Conservation (phyloP, 2,797 vertebrate species). For the Pelochelys cantorii region DNA sequence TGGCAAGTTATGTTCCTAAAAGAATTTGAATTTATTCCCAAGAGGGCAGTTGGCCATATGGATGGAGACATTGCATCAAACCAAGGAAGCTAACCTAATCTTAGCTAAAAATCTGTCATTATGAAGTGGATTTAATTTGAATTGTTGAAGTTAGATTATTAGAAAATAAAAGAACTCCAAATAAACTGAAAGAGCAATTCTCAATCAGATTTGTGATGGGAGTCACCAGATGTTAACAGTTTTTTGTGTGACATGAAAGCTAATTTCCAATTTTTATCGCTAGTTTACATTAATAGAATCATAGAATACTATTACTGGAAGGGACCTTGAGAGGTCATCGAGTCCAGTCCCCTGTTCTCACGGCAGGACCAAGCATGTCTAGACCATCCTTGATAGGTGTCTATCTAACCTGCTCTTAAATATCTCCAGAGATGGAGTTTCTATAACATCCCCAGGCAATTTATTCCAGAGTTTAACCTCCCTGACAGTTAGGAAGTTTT, state of each 20-base stretch:
- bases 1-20: background rate
- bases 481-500: no score
- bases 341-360: no score
- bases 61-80: constrained; percentile 51
- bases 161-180: constrained; percentile 41
- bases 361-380: no score
- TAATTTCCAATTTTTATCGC: constrained; percentile 32
- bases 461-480: no score
- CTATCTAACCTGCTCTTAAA: no score
- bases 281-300: background rate
- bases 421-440: no score
- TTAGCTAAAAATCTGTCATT: constrained; percentile 49
- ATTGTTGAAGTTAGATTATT: constrained; percentile 61
- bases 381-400: no score
- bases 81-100: constrained; percentile 35
- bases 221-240: constrained; percentile 42
- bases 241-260: constrained; percentile 41
- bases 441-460: no score
- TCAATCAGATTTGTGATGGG: constrained; percentile 39
- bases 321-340: no score
- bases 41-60: constrained; percentile 4
- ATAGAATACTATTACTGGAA: no score
- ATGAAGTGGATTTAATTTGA: constrained; percentile 47
- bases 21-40: constrained; percentile 29
- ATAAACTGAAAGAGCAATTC: background rate